Evolutionary conservation across 2,113 vertebrate species (phyloP).

Genomic region (Bambusicola thoracicus): DNA sequence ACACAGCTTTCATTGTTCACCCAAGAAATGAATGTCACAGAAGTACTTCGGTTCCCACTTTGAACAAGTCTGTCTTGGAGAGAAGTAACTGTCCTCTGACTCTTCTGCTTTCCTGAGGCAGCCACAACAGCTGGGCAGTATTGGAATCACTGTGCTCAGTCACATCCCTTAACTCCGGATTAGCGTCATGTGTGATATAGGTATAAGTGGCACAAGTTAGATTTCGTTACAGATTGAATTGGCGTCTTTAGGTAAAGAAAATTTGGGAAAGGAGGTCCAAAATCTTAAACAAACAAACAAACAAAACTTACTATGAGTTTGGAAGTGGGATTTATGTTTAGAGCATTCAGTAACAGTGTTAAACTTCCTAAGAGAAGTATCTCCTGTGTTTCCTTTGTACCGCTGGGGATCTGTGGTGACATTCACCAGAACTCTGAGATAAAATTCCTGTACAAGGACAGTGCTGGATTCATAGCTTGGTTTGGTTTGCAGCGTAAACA

Average conservation of each 20-base stretch:
- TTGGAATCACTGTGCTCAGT: not conserved
- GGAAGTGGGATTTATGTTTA: not conserved
- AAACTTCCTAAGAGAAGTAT: not conserved
- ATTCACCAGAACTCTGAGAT: not conserved
- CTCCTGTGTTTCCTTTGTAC: not conserved
- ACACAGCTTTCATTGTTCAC: not conserved
- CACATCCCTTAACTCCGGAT: not conserved
- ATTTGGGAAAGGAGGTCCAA: not conserved
- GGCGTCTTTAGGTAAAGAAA: not conserved
- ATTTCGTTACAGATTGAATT: not conserved
- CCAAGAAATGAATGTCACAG: not conserved
- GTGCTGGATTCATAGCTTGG: not conserved
- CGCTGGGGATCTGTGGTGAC: not conserved
- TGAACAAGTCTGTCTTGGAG: not conserved
- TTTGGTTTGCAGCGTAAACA: not conserved
- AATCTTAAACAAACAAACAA: not conserved
- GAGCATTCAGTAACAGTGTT: not conserved
- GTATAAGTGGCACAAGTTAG: not conserved
- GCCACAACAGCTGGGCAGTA: not conserved
- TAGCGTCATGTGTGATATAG: fast-evolving
- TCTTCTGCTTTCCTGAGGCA: not conserved
- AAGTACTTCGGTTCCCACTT: not conserved
- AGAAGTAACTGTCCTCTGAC: not conserved
- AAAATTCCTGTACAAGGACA: not conserved
- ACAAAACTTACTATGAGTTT: not conserved